Evolutionary conservation across 2,797 vertebrate species (phyloP).

Genomic region (Rallus crepitans): DNA sequence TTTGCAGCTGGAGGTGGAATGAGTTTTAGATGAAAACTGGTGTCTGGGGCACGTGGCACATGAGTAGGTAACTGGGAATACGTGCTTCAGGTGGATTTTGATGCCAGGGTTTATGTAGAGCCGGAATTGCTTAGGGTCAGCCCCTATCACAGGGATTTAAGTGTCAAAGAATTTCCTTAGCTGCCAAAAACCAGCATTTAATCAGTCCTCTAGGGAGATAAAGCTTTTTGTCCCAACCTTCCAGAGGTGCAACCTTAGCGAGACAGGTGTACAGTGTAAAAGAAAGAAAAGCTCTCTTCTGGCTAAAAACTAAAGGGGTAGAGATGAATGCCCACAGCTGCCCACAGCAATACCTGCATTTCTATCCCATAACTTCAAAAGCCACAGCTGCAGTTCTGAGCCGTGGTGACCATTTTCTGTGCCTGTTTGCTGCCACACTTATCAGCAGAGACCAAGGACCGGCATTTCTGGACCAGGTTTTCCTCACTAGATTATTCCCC

Average conservation of each 20-base stretch:
- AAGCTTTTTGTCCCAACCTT: background rate
- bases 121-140: background rate
- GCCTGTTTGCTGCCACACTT: background rate
- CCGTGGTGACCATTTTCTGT: background rate
- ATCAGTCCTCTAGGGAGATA: background rate
- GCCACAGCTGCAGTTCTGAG: background rate
- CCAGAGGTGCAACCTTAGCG: background rate
- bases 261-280: background rate
- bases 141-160: background rate
- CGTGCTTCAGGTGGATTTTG: background rate
- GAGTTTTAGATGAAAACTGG: background rate
- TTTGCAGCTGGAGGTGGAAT: background rate
- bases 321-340: too few species aligned
- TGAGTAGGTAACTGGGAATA: rapidly evolving
- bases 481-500: background rate
- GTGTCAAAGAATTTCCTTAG: background rate
- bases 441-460: background rate
- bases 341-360: background rate
- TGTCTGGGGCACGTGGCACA: background rate
- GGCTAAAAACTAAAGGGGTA: too few species aligned
- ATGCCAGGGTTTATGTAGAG: background rate
- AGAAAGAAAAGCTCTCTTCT: background rate
- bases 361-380: background rate
- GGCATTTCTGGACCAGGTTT: background rate
- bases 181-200: background rate